phyloP scores from a whole-genome alignment of 1,140 invertebrate species.

The Drosophila azteca region DNA sequence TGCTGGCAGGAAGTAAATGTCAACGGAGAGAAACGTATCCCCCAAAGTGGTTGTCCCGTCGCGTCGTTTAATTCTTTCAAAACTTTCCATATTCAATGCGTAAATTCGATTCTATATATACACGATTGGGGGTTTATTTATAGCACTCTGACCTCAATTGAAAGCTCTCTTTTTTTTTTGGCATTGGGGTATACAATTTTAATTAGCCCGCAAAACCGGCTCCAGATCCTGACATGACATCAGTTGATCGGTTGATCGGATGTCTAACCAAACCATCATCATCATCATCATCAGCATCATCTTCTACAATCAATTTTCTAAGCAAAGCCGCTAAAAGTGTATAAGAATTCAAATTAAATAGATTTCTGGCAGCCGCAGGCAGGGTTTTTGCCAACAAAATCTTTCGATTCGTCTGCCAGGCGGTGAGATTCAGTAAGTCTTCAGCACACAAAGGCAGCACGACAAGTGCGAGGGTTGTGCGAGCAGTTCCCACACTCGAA shows the following conservation, averaged over 20 bases:
- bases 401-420: constrained; percentile 27
- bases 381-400: constrained; percentile 26
- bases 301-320: constrained; percentile 19
- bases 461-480: constrained; percentile 29
- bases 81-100: constrained; percentile 1
- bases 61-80: neutral
- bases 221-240: constrained; percentile 69
- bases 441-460: neutral
- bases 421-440: constrained; percentile 38
- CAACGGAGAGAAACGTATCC: neutral
- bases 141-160: constrained; percentile 46
- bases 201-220: constrained; percentile 53
- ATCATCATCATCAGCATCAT: constrained; percentile 50
- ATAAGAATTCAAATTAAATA: constrained; percentile 26
- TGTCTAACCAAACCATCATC: constrained; percentile 39
- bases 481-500: no score
- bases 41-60: no score
- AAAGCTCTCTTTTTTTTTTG: constrained; percentile 1
- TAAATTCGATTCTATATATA: constrained; percentile 5
- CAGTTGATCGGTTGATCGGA: constrained; percentile 33
- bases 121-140: constrained; percentile 26
- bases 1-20: constrained; percentile 5
- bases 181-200: constrained; percentile 25
- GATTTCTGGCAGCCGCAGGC: constrained; percentile 25
- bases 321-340: constrained; percentile 15